phyloP scores from a whole-genome alignment of 2,888 invertebrate species.

The Phalera bucephala region DNA sequence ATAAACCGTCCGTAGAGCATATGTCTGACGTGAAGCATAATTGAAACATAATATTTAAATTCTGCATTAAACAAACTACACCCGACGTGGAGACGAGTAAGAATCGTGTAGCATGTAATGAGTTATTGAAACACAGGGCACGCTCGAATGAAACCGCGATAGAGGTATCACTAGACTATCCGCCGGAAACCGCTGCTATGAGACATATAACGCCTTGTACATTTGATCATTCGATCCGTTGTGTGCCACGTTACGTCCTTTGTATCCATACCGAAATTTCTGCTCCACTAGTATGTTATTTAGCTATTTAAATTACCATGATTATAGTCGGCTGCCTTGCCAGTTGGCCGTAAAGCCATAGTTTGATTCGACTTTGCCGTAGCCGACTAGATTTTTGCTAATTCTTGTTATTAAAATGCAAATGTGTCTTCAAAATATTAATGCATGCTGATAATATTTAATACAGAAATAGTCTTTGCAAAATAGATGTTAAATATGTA shows the following conservation, averaged over 20 bases:
- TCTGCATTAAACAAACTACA: slow-evolving; percentile 25
- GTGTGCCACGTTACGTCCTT: slow-evolving; percentile 31
- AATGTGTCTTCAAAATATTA: neutral
- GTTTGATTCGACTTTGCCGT: neutral
- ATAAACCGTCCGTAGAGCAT: too few relatives aligned
- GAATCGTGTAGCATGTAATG: slow-evolving; percentile 39
- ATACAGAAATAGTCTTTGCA: too few relatives aligned
- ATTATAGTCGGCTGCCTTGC: neutral
- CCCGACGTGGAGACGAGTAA: slow-evolving; percentile 18
- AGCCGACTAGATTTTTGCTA: neutral
- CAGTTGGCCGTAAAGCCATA: neutral
- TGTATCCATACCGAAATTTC: slow-evolving; percentile 4
- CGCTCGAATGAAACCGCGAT: slow-evolving; percentile 56
- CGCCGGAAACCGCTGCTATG: slow-evolving; percentile 60
- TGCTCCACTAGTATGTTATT: neutral
- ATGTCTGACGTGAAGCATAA: too few relatives aligned
- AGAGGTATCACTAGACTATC: slow-evolving; percentile 58
- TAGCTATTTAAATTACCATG: neutral
- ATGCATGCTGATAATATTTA: too few relatives aligned
- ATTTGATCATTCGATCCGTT: slow-evolving; percentile 28
- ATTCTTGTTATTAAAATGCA: neutral
- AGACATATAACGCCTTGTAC: slow-evolving; percentile 42
- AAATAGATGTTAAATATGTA: too few relatives aligned
- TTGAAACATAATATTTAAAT: slow-evolving; percentile 21
- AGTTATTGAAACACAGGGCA: slow-evolving; percentile 65